Conservation (phyloP, 2,888 invertebrate genomes). For the Andrena fulva region DNA sequence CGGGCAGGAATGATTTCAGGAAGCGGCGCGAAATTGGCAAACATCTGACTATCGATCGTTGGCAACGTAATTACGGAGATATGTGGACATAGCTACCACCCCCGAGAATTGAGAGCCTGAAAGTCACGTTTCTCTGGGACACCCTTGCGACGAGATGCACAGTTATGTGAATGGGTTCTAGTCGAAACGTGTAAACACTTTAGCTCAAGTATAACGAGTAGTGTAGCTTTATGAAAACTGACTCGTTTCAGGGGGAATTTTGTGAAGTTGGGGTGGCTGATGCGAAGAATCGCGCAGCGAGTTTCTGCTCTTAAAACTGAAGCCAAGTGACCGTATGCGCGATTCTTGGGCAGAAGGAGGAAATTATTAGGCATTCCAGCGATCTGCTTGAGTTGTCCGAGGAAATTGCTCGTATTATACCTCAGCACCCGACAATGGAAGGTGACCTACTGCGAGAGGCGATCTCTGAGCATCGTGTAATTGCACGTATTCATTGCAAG, state of each 20-base stretch:
- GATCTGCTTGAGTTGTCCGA: conserved; percentile 52
- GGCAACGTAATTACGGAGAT: background rate
- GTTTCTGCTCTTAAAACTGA: conserved; percentile 41
- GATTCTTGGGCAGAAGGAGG: conserved; percentile 55
- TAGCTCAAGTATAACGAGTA: too few relatives aligned
- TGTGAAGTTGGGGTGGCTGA: too few relatives aligned
- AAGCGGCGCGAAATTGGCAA: conserved; percentile 1
- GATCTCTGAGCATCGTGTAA: conserved; percentile 28
- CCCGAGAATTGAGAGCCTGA: background rate
- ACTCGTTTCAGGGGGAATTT: too few relatives aligned
- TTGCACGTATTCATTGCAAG: background rate
- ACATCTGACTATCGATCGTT: conserved; percentile 1
- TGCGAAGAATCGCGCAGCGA: background rate
- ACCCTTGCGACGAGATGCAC: too few relatives aligned
- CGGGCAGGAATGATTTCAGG: background rate
- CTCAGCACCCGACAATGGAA: conserved; percentile 49
- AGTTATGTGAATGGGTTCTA: too few relatives aligned
- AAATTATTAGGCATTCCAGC: conserved; percentile 57
- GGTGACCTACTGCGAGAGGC: conserved; percentile 47
- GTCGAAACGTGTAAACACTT: too few relatives aligned
- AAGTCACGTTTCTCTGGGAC: conserved; percentile 7
- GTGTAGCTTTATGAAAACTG: too few relatives aligned
- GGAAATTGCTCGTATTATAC: conserved; percentile 54
- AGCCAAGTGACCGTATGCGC: conserved; percentile 9
- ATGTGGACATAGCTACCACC: background rate